Evolutionary conservation across 2,888 invertebrate genomes (phyloP).

Genomic region (Nymphalis urticae): DNA sequence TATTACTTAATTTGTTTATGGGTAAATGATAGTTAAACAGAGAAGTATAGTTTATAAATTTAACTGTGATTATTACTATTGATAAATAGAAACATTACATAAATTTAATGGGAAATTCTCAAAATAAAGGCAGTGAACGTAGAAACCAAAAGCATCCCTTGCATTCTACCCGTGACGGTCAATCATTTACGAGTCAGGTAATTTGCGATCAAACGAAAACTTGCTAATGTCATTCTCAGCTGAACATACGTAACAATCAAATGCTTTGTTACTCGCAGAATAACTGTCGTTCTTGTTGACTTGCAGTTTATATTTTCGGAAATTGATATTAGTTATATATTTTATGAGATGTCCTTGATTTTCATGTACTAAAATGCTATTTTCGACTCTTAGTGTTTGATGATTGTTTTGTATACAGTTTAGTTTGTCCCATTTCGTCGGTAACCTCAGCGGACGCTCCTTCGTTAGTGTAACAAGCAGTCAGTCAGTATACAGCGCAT

Average conservation of each 20-base stretch:
- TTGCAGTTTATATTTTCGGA: slow-evolving; percentile 43
- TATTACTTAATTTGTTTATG: slow-evolving; percentile 30
- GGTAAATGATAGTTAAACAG: slow-evolving; percentile 20
- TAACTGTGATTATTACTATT: slow-evolving; percentile 22
- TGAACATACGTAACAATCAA: slow-evolving; percentile 74
- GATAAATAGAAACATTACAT: slow-evolving; percentile 13
- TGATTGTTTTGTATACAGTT: slow-evolving; percentile 66
- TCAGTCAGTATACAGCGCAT: slow-evolving; percentile 82
- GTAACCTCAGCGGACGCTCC: slow-evolving; percentile 83
- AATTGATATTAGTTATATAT: slow-evolving; percentile 23
- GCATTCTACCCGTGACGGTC: slow-evolving; percentile 63
- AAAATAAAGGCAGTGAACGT: slow-evolving; percentile 61
- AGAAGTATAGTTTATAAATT: slow-evolving; percentile 23
- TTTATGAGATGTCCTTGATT: slow-evolving; percentile 19
- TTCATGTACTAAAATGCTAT: background rate
- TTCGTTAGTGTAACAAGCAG: slow-evolving; percentile 82
- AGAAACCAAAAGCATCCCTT: slow-evolving; percentile 60
- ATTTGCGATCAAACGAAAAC: slow-evolving; percentile 66
- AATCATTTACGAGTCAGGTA: slow-evolving; percentile 77
- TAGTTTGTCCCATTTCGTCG: slow-evolving; percentile 81
- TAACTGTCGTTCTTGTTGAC: slow-evolving; percentile 42
- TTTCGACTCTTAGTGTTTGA: background rate
- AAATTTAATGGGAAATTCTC: slow-evolving; percentile 75
- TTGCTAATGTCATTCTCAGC: slow-evolving; percentile 81
- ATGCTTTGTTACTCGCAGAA: slow-evolving; percentile 55